Evolutionary conservation across 2,888 invertebrate species (phyloP), one percentile per base, ranked within the genome.

Genomic region (Ophioninae sp.): DNA sequence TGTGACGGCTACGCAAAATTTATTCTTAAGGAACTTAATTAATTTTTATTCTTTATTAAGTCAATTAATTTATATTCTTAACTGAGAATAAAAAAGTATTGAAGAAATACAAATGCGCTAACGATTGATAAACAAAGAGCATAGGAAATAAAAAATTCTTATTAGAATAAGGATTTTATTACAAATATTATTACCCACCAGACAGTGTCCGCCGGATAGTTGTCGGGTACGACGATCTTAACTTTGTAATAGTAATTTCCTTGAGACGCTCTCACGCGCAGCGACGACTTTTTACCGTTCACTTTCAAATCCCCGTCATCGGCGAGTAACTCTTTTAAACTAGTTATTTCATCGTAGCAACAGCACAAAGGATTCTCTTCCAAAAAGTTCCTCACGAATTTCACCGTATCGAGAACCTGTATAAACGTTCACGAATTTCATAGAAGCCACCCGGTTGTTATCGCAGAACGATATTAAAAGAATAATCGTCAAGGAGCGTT

Each of bases 321-420:
- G 6, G 87, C 89, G 6, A 95, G 89, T 30, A 94, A 91, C 83
- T 93, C 93, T 86, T 95, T 95, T 74, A 96, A 90, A 65, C 93
- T 90, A 82, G 94, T 93, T 82, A 96, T 95, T 92, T 96, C 96
- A 88, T 96, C 95, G 86, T 95, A 95, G 88, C 96, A 96, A 80
- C 96, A 95, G 89, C 95, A 95, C 5, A 96, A 92, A 0, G 96
- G 95, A 93, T 96, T 96, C 85, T 96, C 96, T 69, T 95, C 94
- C 17, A 96, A 92, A 89, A 96, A 96, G 83, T 94, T 95, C 72
- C 94, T 93, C 7, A 96, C 92, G 89, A 96, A 96, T 86, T 94
- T 94, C 20, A 96, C 90, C 6, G 94, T 93, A 68, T 93, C 93
- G 56, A 96, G 89, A 20, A 95, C 92, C 94, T 95, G 67, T 56